These are phyloP conservation scores for Eonycteris spelaea DNA, from an alignment of 2,113 vertebrate species.

Conservation along the genomic window DNA sequence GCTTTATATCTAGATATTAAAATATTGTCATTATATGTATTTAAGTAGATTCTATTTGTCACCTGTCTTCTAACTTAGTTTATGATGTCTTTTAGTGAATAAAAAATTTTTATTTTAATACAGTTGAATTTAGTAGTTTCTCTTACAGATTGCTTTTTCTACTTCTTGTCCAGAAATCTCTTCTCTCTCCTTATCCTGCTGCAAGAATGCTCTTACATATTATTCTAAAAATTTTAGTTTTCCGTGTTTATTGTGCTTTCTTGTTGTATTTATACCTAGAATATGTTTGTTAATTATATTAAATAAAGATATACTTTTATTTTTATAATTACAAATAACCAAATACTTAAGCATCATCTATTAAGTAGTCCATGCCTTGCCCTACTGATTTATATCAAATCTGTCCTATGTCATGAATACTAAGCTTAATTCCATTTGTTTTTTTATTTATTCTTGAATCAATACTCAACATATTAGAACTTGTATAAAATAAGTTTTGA, in stretches of 20 bases:
- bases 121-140: background rate
- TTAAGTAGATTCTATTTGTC: background rate
- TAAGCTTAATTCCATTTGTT: background rate
- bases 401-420: background rate
- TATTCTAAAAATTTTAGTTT: background rate
- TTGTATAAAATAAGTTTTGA: background rate
- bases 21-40: background rate
- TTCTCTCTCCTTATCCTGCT: background rate
- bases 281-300: background rate
- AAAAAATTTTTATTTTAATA: background rate
- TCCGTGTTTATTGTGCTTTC: background rate
- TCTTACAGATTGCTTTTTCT: background rate
- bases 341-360: background rate
- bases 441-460: background rate
- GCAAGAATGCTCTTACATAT: background rate
- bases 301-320: background rate
- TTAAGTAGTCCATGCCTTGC: background rate
- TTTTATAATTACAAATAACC: background rate
- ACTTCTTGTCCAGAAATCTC: background rate
- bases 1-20: background rate
- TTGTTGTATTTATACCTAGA: background rate
- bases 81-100: background rate
- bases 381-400: background rate
- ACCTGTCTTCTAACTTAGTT: background rate
- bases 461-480: background rate